phyloP scores from a whole-genome alignment of 2,797 vertebrate species.

The Nothura maculosa region DNA sequence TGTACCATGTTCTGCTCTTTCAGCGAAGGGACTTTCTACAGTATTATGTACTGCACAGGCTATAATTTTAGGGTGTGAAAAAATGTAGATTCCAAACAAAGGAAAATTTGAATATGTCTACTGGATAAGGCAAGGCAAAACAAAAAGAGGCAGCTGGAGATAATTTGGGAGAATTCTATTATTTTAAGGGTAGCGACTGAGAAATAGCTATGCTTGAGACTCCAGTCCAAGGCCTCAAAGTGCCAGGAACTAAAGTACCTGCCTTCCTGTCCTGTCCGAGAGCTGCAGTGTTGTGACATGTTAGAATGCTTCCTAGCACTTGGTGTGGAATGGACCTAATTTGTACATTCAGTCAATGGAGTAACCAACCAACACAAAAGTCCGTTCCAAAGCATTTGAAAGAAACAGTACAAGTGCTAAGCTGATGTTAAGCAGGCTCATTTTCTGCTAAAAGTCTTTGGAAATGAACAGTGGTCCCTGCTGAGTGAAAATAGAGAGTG shows the following conservation, averaged over 20 bases:
- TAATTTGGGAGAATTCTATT: constrained; percentile 40
- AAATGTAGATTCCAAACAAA: constrained; percentile 81
- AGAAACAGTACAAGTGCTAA: background rate
- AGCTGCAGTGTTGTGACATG: background rate
- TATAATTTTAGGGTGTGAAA: constrained; percentile 80
- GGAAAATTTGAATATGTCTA: constrained; percentile 75
- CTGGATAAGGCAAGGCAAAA: constrained; percentile 59
- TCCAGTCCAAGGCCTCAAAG: background rate
- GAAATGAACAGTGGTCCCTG: background rate
- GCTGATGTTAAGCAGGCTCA: background rate
- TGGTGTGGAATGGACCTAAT: background rate
- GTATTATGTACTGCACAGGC: constrained; percentile 68
- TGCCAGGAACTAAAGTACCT: background rate
- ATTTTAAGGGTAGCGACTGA: constrained; percentile 51
- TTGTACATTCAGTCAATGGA: background rate
- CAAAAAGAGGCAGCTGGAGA: constrained; percentile 63
- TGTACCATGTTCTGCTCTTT: constrained; percentile 78
- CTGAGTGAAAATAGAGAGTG: background rate
- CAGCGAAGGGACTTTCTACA: constrained; percentile 78
- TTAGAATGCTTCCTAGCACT: background rate
- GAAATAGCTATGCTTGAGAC: constrained; percentile 30
- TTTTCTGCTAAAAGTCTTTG: background rate
- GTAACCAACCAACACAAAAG: background rate
- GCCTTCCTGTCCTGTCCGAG: background rate
- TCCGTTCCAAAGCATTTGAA: background rate